Conservation (phyloP, 2,888 invertebrate genomes). For the Bellardia bayeri region DNA sequence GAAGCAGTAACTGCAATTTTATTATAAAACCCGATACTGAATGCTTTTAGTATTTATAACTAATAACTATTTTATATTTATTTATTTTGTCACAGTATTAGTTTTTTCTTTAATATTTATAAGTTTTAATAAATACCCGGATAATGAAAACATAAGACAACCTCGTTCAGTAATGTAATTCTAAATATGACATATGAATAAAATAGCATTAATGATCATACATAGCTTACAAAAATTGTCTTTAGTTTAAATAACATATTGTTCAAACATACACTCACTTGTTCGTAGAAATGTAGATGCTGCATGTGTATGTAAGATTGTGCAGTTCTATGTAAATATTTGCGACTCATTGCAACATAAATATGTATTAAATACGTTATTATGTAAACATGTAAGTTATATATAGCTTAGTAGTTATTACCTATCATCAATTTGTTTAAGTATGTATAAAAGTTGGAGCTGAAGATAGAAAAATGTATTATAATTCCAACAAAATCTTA, state of each 20-base stretch:
- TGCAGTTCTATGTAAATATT: too few species aligned
- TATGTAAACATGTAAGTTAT: not conserved
- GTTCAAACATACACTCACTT: not conserved
- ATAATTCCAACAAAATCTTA: not conserved
- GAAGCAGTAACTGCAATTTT: too few species aligned
- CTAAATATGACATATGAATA: not conserved
- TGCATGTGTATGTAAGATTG: too few species aligned
- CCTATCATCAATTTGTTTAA: not conserved
- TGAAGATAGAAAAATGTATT: not conserved
- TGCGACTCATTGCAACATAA: not conserved
- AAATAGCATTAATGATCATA: not conserved
- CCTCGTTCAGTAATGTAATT: not conserved
- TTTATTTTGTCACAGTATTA: too few species aligned
- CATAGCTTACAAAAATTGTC: not conserved
- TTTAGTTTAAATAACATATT: not conserved
- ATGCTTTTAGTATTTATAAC: too few species aligned
- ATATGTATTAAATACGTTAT: not conserved
- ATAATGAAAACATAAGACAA: not conserved
- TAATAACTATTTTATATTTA: too few species aligned
- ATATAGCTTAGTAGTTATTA: not conserved
- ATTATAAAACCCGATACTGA: too few species aligned
- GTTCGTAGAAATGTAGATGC: too few species aligned
- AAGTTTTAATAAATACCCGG: not conserved
- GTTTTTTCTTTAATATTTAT: not conserved
- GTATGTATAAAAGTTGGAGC: not conserved